Evolutionary conservation across 2,888 invertebrate genomes (phyloP), one percentile per base, ranked within the genome.

Genomic region (Falcaria lacertinaria): DNA sequence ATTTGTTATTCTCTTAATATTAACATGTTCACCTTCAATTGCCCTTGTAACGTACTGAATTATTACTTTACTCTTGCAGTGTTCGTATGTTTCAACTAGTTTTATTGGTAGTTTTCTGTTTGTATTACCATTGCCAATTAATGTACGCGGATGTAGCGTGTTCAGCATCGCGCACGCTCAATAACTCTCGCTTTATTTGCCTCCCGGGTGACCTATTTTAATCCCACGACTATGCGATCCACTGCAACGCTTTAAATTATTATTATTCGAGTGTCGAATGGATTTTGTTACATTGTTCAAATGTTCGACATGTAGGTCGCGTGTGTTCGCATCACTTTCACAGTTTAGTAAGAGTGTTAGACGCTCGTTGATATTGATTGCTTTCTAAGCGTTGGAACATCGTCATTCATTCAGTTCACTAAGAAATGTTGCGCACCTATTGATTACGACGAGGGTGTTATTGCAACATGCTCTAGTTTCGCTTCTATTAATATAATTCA

Each of bases 191-290:
- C 52, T 67, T 68, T 62, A 66, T 64, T 66, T 62, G 56, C 56
- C 64, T 65, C 70, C 66, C 57, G 60, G 57, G 54, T 73, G 75
- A 73, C 74, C 75, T 73, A 74, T 74, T 74, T 79, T 54, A 61
- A 68, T 65, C 57, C 50, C 47, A 50, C 48, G 52, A 64, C 65
- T 64, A 67, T 66, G 58, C 64, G 64, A 64, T 66, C 51, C 52
- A 59, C 54, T 71, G 62, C 67, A 69, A 42, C 55, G 54, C 49
- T 57, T 58, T 54, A 48, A 63, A 62, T 60, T 19, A 57, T 50
- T 48, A 54, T 60, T 57, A 57, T 50, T 48, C 34, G 48, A 55
- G 50, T 46, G 49, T 41, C 47, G 47, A 47, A 58, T 52, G 54
- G 48, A 55, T 52, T 61, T 58, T 58, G 57, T 60, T 60, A 52